phyloP scores from a whole-genome alignment of 2,113 vertebrate genomes.

The Sander lucioperca region DNA sequence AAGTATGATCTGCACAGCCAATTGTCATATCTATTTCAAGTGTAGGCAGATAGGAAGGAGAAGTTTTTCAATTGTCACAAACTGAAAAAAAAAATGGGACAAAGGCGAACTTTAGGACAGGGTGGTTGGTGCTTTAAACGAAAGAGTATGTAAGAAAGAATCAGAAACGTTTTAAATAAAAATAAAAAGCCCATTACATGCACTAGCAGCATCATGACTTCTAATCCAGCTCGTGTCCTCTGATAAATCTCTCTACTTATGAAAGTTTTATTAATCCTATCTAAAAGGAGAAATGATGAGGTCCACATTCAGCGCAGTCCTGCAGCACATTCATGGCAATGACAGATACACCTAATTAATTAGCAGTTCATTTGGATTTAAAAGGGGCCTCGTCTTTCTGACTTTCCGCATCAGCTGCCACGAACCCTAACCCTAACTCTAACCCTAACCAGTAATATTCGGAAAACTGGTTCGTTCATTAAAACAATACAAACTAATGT shows the following conservation, averaged over 20 bases:
- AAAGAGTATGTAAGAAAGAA: neutral
- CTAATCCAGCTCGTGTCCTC: slow-evolving; percentile 6
- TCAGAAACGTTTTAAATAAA: neutral
- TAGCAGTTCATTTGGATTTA: slow-evolving; percentile 18
- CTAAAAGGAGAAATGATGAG: slow-evolving; percentile 44
- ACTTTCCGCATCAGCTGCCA: neutral
- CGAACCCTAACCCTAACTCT: neutral
- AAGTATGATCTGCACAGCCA: slow-evolving; percentile 21
- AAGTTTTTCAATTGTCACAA: slow-evolving; percentile 1
- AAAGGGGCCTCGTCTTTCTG: slow-evolving; percentile 6
- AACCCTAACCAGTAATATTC: neutral
- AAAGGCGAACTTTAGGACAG: neutral
- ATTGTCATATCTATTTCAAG: slow-evolving; percentile 13
- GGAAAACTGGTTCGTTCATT: neutral
- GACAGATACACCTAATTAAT: slow-evolving; percentile 54
- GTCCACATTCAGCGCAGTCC: slow-evolving; percentile 16
- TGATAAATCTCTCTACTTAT: slow-evolving; percentile 37
- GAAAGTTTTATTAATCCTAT: slow-evolving; percentile 47
- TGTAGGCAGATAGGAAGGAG: neutral
- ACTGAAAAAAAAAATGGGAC: slow-evolving; percentile 22
- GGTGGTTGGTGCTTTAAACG: neutral
- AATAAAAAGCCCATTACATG: neutral
- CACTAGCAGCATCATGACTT: neutral
- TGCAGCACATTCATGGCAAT: slow-evolving; percentile 26
- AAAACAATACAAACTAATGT: neutral